Evolutionary conservation across 2,797 vertebrate species (phyloP).

Genomic region (Toxotes lorentzi): DNA sequence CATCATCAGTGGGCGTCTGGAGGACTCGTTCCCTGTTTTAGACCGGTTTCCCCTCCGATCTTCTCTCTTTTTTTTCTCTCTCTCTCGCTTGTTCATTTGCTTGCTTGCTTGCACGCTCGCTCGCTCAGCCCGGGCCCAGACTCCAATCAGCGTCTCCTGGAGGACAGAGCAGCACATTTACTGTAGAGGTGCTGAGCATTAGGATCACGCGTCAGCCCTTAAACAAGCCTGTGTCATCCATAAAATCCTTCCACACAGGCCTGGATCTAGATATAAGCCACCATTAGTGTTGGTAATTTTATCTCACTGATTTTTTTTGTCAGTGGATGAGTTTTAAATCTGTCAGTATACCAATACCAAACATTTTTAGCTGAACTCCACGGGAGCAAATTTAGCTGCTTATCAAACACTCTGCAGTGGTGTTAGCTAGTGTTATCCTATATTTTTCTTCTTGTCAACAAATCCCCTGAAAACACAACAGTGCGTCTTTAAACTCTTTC

Average conservation of each 20-base stretch:
- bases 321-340: too few species aligned
- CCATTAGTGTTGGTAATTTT: too few species aligned
- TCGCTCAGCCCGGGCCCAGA: slow-evolving; percentile 67
- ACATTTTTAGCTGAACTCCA: too few species aligned
- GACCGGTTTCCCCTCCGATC: slow-evolving; percentile 71
- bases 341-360: too few species aligned
- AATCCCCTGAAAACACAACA: too few species aligned
- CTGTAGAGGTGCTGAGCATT: slow-evolving; percentile 59
- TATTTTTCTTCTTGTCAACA: too few species aligned
- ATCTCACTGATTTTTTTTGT: too few species aligned
- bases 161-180: slow-evolving; percentile 76
- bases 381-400: too few species aligned
- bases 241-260: neutral
- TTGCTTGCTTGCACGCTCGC: slow-evolving; percentile 50
- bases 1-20: slow-evolving; percentile 67
- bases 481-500: too few species aligned
- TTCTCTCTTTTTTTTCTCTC: slow-evolving; percentile 39
- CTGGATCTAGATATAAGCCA: too few species aligned
- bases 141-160: slow-evolving; percentile 86
- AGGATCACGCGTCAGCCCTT: neutral
- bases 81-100: slow-evolving; percentile 48
- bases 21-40: slow-evolving; percentile 64
- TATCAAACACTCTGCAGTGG: too few species aligned
- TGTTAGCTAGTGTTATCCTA: too few species aligned
- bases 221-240: neutral